A percentile compares a stretch with the other conserved stretches of the same genome.
Conservation (phyloP, 2,113 vertebrate genomes). For the Talpa occidentalis region DNA sequence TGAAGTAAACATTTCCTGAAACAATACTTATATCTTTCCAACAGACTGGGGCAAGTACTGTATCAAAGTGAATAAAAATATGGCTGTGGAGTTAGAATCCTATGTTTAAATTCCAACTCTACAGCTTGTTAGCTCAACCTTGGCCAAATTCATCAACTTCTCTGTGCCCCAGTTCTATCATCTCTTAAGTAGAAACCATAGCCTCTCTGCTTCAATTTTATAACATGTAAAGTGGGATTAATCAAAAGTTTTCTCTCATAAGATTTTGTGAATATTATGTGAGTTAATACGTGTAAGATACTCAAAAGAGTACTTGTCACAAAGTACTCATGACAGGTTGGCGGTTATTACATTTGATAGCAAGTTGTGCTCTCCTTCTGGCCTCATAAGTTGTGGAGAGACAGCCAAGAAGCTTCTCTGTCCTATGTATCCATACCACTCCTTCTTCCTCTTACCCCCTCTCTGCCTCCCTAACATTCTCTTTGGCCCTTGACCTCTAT, state of each 20-base stretch:
- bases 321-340: background rate
- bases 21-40: conserved; percentile 16
- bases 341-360: background rate
- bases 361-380: background rate
- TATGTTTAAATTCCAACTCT: background rate
- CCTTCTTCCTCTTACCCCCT: background rate
- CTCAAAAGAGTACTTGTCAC: background rate
- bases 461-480: background rate
- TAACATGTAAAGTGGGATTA: conserved; percentile 28
- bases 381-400: background rate
- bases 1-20: conserved; percentile 31
- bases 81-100: background rate
- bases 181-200: conserved; percentile 25
- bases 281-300: background rate
- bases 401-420: background rate
- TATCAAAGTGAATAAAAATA: conserved; percentile 1
- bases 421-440: background rate
- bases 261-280: conserved; percentile 17
- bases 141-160: background rate
- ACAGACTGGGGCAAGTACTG: background rate
- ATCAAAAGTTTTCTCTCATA: background rate
- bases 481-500: conserved; percentile 14
- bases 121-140: background rate
- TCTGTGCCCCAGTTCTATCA: background rate
- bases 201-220: background rate